These are phyloP conservation scores for Ostrea edulis DNA, from an alignment of 1,140 invertebrate species.

Conservation along the genomic window DNA sequence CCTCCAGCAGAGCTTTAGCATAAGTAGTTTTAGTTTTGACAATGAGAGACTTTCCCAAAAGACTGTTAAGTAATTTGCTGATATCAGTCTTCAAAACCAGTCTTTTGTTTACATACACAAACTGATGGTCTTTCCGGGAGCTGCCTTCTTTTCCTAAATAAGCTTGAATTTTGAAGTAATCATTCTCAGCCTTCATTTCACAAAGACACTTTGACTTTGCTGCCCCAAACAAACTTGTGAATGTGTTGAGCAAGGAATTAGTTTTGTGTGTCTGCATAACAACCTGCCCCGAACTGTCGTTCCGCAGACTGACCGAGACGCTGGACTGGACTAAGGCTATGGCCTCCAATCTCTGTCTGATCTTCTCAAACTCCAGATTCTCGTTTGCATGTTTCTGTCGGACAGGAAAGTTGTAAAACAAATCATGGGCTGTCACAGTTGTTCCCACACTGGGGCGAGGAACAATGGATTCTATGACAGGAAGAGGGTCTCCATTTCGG, in stretches of 20 bases:
- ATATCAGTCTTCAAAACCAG: slow-evolving; percentile 81
- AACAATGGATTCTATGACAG: slow-evolving; percentile 70
- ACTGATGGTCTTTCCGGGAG: slow-evolving; percentile 81
- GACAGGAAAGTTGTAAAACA: slow-evolving; percentile 84
- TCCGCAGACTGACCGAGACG: slow-evolving; percentile 83
- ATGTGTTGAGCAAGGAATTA: slow-evolving; percentile 80
- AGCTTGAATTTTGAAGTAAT: slow-evolving; percentile 81
- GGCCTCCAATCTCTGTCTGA: slow-evolving; percentile 82
- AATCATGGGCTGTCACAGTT: slow-evolving; percentile 83
- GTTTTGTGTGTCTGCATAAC: slow-evolving; percentile 82
- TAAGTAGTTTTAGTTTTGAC: slow-evolving; percentile 65
- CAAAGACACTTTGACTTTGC: slow-evolving; percentile 78
- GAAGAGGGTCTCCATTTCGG: slow-evolving; percentile 78
- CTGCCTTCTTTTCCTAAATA: slow-evolving; percentile 81
- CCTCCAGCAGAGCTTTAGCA: slow-evolving; percentile 5
- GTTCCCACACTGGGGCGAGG: slow-evolving; percentile 83
- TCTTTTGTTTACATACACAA: slow-evolving; percentile 84
- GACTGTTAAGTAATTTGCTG: slow-evolving; percentile 81
- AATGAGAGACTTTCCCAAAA: slow-evolving; percentile 76
- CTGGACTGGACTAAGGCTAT: slow-evolving; percentile 82
- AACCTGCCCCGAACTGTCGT: slow-evolving; percentile 82
- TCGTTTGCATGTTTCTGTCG: slow-evolving; percentile 81
- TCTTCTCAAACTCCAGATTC: slow-evolving; percentile 82
- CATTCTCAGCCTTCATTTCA: slow-evolving; percentile 80
- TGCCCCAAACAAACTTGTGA: slow-evolving; percentile 81